phyloP scores from a whole-genome alignment of 1,140 invertebrate species.

The Brachionus asplanchnoidis region DNA sequence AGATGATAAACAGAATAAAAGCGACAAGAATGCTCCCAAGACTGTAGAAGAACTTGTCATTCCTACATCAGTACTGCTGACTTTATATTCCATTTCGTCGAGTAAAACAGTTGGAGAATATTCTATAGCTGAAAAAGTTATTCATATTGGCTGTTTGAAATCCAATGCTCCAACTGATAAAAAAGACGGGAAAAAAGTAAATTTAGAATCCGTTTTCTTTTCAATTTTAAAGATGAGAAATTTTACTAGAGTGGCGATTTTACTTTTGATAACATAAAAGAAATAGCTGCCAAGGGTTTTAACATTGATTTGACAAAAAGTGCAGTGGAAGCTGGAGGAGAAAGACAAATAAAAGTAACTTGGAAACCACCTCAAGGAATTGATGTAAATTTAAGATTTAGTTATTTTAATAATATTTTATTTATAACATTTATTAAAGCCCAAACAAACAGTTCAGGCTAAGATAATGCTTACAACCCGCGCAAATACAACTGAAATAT shows the following conservation, averaged over 20 bases:
- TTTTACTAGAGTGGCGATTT: constrained; percentile 55
- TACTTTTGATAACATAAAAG: constrained; percentile 52
- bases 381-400: constrained; percentile 48
- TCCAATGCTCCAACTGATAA: background rate
- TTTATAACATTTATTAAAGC: background rate
- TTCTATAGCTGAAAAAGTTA: background rate
- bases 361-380: constrained; percentile 52
- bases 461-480: constrained; percentile 6
- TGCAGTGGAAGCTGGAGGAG: constrained; percentile 53
- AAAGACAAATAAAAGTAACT: constrained; percentile 52
- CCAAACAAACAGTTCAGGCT: constrained; percentile 7
- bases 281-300: constrained; percentile 50
- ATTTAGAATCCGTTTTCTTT: background rate
- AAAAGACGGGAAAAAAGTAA: constrained; percentile 40
- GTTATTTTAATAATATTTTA: background rate
- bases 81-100: constrained; percentile 10
- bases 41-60: background rate
- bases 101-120: constrained; percentile 29
- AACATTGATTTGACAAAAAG: constrained; percentile 53
- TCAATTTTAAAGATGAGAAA: background rate
- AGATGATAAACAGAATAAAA: background rate
- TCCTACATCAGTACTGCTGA: background rate
- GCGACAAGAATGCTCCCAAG: constrained; percentile 14
- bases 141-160: constrained; percentile 32
- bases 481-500: constrained; percentile 8